These are phyloP conservation scores for Pelusios castaneus DNA, from an alignment of 2,113 vertebrate species.

Conservation along the genomic window DNA sequence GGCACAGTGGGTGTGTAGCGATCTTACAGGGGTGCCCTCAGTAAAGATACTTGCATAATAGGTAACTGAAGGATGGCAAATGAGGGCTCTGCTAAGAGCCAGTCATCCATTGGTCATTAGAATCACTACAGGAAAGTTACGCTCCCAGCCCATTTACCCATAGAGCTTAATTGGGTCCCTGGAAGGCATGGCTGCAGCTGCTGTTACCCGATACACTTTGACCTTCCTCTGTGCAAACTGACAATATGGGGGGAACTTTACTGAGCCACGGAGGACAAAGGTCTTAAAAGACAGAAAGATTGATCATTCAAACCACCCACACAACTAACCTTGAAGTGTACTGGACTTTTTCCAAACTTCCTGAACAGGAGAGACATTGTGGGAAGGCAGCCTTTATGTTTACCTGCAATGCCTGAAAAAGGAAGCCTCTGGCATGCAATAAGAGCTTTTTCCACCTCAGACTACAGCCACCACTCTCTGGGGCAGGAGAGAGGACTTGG, in stretches of 20 bases:
- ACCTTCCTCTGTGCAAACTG: background rate
- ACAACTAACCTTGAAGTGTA: background rate
- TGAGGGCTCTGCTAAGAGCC: no score
- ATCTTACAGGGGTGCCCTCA: no score
- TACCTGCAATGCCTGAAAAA: background rate
- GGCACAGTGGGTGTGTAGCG: no score
- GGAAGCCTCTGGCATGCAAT: rapidly evolving
- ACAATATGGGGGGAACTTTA: no score
- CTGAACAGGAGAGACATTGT: background rate
- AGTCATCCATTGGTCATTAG: no score
- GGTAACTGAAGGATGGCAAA: no score
- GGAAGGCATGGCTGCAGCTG: rapidly evolving
- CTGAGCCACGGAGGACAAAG: background rate
- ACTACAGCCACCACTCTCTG: rapidly evolving
- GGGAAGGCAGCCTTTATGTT: rapidly evolving
- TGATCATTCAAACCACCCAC: background rate
- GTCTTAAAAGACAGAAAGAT: background rate
- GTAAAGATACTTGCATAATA: no score
- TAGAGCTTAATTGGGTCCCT: rapidly evolving
- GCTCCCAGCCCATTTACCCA: background rate
- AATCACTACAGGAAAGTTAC: no score
- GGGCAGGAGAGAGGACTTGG: background rate
- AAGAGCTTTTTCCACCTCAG: background rate
- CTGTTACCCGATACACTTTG: rapidly evolving
- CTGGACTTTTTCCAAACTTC: background rate